These are phyloP conservation scores for Himalopsyche japonica DNA, from an alignment of 2,888 invertebrate species.

Conservation along the genomic window DNA sequence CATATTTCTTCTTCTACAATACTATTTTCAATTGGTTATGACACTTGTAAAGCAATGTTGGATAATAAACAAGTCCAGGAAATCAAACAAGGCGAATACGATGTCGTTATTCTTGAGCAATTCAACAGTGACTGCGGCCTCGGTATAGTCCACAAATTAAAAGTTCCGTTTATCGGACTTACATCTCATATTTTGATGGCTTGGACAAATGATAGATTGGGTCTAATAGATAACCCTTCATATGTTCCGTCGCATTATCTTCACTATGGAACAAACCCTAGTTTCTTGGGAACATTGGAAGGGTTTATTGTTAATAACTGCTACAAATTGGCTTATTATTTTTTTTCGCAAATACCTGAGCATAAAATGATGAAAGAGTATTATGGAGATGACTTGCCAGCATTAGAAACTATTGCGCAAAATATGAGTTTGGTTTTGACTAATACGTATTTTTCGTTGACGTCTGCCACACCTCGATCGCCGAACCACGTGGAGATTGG, in stretches of 20 bases:
- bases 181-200: constrained; percentile 61
- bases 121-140: constrained; percentile 76
- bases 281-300: constrained; percentile 50
- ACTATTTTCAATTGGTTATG: constrained; percentile 48
- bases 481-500: constrained; percentile 64
- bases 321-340: constrained; percentile 44
- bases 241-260: constrained; percentile 58
- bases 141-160: constrained; percentile 68
- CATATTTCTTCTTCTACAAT: constrained; percentile 41
- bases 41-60: constrained; percentile 57
- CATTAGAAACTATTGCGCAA: constrained; percentile 52
- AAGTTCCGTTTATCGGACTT: constrained; percentile 66
- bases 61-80: constrained; percentile 59
- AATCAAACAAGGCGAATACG: constrained; percentile 61
- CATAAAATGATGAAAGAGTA: constrained; percentile 49
- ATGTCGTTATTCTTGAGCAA: constrained; percentile 72
- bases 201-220: constrained; percentile 59
- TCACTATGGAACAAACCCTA: constrained; percentile 56
- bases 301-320: constrained; percentile 44
- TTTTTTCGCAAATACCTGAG: constrained; percentile 47
- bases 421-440: constrained; percentile 60
- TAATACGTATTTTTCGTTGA: constrained; percentile 64
- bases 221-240: constrained; percentile 59
- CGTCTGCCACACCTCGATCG: constrained; percentile 56
- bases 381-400: constrained; percentile 52